Conservation (phyloP, 2,888 invertebrate species). For the Dastarcus helophoroides region DNA sequence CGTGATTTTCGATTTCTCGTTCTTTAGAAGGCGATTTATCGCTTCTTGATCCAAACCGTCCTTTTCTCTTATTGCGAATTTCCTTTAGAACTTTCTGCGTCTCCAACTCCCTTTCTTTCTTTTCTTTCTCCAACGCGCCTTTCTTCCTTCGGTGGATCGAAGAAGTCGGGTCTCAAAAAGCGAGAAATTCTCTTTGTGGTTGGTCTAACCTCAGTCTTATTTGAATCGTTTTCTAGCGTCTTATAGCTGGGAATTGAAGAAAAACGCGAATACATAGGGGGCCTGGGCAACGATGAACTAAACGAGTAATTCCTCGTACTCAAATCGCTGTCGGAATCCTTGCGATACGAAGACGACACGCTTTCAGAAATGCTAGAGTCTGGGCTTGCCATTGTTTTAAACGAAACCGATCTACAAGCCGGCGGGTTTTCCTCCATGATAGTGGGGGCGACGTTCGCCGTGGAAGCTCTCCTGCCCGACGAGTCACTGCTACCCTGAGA, state of each 20-base stretch:
- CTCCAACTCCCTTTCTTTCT: slow-evolving; percentile 54
- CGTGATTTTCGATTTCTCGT: slow-evolving; percentile 10
- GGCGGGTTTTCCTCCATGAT: slow-evolving; percentile 20
- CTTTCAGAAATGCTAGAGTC: slow-evolving; percentile 32
- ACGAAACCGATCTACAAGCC: slow-evolving; percentile 21
- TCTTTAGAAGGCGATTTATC: slow-evolving; percentile 29
- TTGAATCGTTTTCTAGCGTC: no score
- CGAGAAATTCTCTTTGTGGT: slow-evolving; percentile 51
- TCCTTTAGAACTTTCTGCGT: slow-evolving; percentile 56
- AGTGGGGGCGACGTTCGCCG: slow-evolving; percentile 18
- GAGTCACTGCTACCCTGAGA: slow-evolving; percentile 16
- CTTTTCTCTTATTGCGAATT: slow-evolving; percentile 49
- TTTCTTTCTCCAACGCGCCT: slow-evolving; percentile 51
- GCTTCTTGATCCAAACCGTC: slow-evolving; percentile 24
- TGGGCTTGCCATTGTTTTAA: slow-evolving; percentile 23
- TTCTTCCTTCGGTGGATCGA: slow-evolving; percentile 56
- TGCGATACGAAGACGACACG: slow-evolving; percentile 20
- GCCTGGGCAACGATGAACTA: slow-evolving; percentile 20
- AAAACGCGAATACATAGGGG: slow-evolving; percentile 17
- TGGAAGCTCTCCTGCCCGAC: slow-evolving; percentile 21
- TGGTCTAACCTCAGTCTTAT: slow-evolving; percentile 27
- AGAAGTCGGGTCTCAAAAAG: slow-evolving; percentile 69
- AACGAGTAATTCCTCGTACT: slow-evolving; percentile 13
- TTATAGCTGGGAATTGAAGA: slow-evolving; percentile 14
- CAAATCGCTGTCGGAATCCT: slow-evolving; percentile 17